Percentiles rank a stretch among this genome's conserved stretches.
phyloP scores from a whole-genome alignment of 2,888 invertebrate genomes.

The Globia sparganii region DNA sequence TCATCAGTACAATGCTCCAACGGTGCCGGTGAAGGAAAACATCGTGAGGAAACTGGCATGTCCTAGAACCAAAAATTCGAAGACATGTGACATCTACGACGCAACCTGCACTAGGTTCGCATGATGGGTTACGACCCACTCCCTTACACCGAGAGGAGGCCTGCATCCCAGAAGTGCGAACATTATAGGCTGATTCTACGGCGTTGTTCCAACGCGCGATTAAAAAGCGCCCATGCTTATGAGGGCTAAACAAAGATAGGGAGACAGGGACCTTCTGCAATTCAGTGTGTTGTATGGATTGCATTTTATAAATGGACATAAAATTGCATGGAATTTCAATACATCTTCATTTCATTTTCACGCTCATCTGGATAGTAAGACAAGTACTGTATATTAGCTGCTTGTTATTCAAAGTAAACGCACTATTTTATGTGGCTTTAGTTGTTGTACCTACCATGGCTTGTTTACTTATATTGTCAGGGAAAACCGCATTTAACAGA shows the following conservation, averaged over 20 bases:
- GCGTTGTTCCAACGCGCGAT: neutral
- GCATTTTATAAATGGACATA: neutral
- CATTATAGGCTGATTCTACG: neutral
- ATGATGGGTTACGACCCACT: neutral
- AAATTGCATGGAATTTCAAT: conserved; percentile 6
- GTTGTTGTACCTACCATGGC: neutral
- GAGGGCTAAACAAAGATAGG: neutral
- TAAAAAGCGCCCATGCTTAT: neutral
- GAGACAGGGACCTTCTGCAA: neutral
- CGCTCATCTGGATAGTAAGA: conserved; percentile 17
- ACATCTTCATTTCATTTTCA: conserved; percentile 10
- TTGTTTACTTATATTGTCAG: conserved; percentile 22
- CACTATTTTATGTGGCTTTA: neutral
- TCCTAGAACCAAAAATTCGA: neutral
- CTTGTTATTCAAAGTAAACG: neutral
- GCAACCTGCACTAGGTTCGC: neutral
- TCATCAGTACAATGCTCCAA: neutral
- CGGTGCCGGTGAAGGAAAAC: neutral
- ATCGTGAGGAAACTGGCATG: neutral
- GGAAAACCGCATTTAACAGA: conserved; percentile 28
- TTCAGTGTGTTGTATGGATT: neutral
- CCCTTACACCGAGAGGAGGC: neutral
- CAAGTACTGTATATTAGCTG: neutral
- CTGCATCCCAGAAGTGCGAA: neutral
- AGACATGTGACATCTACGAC: neutral